Evolutionary conservation across 2,113 vertebrate species (phyloP), one percentile per base, ranked within the genome.

Genomic region (Colius striatus): DNA sequence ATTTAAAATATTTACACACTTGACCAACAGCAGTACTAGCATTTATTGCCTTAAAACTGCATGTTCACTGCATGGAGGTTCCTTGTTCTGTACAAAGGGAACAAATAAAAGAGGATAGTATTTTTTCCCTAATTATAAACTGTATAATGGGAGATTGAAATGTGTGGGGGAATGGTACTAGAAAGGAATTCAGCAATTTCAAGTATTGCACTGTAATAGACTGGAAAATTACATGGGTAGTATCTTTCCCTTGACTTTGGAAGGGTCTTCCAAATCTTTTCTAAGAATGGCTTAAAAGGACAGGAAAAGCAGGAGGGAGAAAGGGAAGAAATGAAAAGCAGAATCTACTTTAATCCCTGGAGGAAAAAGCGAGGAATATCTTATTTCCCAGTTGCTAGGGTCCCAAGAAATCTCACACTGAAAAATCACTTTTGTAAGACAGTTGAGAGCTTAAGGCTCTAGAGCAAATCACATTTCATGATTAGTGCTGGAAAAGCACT

Each of bases 41-140:
- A 97, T 92, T 95, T 97, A 97, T 97, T 97, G 96, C 95, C 94
- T 91, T 92, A 83, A 96, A 97, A 97, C 97, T 92, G 96, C 94
- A 94, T 79, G 87, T 86, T 97, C 93, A 94, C 87, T 96, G 86
- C 87, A 79, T 68, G 90, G 87, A 97, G 87, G 43, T 92, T 96
- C 86, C 89, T 92, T 87, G 84, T 71, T 97, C 95, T 95, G 94
- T 90, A 95, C 95, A 96, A 92, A 91, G 68, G 92, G 45, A 90
- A 89, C 47, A 90, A 93, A 87, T 78, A 79, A 85, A 76, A 78
- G 15, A 60, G 29, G 47, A n/a, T n/a, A 68, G 32, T 71, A 1
- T 75, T 78, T 57, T 78, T 75, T 43, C 13, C 45, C 61, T 45
- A 55, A 55, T 74, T 87, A 55, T 65, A 78, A 90, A 90, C 32